Conservation (phyloP, 2,888 invertebrate species). For the Brenthis hecate region DNA sequence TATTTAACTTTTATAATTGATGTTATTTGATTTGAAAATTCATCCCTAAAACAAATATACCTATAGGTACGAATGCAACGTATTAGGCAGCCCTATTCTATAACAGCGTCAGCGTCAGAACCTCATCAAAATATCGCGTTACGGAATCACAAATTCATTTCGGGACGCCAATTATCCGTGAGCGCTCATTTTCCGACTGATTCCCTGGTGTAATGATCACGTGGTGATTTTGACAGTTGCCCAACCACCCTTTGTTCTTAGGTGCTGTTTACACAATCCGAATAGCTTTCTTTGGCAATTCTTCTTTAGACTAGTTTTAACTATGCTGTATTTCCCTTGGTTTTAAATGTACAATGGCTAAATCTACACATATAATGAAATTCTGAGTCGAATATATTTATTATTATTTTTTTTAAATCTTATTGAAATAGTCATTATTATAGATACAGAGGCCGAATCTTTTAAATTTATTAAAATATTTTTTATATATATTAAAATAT, state of each 20-base stretch:
- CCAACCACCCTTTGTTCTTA: conserved; percentile 48
- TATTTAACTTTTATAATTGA: no score
- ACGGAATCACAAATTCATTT: conserved; percentile 76
- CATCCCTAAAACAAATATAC: background rate
- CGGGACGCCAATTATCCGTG: conserved; percentile 75
- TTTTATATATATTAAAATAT: no score
- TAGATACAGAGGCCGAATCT: no score
- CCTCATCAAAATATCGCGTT: conserved; percentile 80
- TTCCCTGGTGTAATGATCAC: conserved; percentile 80
- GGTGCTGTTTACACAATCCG: conserved; percentile 41
- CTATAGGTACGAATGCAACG: background rate
- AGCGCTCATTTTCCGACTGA: conserved; percentile 78
- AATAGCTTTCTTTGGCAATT: conserved; percentile 22
- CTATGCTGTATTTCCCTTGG: background rate
- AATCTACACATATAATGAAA: no score
- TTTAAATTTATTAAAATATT: no score
- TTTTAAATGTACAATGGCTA: background rate
- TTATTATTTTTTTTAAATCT: no score
- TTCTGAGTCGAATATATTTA: no score
- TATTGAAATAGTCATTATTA: no score
- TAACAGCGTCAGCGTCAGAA: conserved; percentile 47
- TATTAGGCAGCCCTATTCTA: conserved; percentile 29
- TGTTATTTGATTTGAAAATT: no score
- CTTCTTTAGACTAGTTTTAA: background rate
- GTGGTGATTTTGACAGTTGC: conserved; percentile 80